phyloP scores from a whole-genome alignment of 2,797 vertebrate species.

The Mycteria americana region DNA sequence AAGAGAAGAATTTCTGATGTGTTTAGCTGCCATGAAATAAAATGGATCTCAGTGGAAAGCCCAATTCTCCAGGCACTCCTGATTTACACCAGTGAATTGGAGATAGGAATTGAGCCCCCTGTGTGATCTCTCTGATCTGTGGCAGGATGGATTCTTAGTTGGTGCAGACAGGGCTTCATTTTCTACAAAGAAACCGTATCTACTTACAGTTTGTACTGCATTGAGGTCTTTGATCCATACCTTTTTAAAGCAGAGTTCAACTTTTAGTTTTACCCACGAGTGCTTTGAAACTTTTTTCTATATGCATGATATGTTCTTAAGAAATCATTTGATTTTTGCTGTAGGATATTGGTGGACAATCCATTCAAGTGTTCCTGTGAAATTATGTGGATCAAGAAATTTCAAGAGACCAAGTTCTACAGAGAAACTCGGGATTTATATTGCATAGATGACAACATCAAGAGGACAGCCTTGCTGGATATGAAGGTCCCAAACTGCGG shows the following conservation, averaged over 20 bases:
- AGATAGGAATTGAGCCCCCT: neutral
- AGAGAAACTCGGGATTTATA: slow-evolving; percentile 84
- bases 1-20: too few species aligned
- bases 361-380: slow-evolving; percentile 93
- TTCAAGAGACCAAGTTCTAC: slow-evolving; percentile 82
- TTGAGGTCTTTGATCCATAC: neutral
- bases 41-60: too few species aligned
- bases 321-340: too few species aligned
- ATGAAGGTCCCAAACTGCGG: slow-evolving; percentile 75
- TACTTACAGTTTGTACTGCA: too few species aligned
- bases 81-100: too few species aligned
- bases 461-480: slow-evolving; percentile 80
- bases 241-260: neutral
- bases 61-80: too few species aligned
- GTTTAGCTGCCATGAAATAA: too few species aligned
- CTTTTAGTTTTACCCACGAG: too few species aligned
- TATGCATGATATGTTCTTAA: too few species aligned
- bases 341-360: slow-evolving; percentile 75
- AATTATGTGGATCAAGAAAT: slow-evolving; percentile 96
- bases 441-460: slow-evolving; percentile 86
- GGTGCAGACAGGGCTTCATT: too few species aligned
- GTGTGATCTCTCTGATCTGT: neutral
- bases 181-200: too few species aligned
- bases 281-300: too few species aligned
- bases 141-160: neutral